Conservation (phyloP, 2,113 vertebrate genomes). For the Xerus inauris region DNA sequence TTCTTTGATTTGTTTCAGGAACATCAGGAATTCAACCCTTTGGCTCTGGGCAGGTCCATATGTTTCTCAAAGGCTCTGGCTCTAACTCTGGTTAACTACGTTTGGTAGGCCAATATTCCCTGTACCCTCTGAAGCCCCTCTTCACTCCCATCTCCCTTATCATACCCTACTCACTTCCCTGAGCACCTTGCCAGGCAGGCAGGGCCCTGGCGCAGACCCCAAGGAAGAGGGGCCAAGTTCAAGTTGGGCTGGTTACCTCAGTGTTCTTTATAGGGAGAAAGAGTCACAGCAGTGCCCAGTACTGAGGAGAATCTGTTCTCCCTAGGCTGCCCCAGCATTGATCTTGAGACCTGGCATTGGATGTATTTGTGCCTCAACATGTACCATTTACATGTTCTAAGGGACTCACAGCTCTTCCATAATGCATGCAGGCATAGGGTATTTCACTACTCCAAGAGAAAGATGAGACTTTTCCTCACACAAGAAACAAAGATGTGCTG, state of each 20-base stretch:
- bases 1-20: neutral
- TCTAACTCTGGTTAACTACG: neutral
- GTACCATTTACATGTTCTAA: neutral
- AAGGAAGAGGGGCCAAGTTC: neutral
- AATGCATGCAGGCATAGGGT: fast-evolving
- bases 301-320: neutral
- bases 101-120: neutral
- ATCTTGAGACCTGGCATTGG: too few species aligned
- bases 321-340: neutral
- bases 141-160: too few species aligned
- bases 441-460: neutral
- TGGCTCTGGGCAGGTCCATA: too few species aligned
- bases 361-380: neutral
- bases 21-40: neutral
- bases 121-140: too few species aligned
- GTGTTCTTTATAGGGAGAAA: neutral
- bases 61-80: neutral
- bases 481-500: neutral
- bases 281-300: too few species aligned
- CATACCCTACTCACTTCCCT: fast-evolving
- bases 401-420: neutral
- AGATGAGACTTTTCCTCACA: neutral
- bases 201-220: neutral
- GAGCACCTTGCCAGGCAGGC: neutral
- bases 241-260: too few species aligned